A percentile compares a stretch with the other conserved stretches of the same genome.
phyloP scores from a whole-genome alignment of 2,113 vertebrate genomes.

The Rhadina sibilatrix region DNA sequence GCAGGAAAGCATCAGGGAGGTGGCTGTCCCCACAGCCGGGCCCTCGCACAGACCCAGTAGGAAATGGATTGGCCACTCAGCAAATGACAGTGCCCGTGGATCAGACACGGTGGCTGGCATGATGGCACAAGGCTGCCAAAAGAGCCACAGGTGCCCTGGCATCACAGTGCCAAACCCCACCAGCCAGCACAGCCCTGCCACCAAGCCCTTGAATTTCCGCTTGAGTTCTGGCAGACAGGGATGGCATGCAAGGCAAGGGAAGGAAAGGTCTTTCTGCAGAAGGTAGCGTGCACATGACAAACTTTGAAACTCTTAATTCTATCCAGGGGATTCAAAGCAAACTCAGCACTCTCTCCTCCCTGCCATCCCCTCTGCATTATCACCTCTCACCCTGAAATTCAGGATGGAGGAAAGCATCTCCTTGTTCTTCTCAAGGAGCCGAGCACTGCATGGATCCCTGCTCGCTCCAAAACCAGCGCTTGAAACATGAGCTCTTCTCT shows the following conservation, averaged over 20 bases:
- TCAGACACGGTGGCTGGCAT: background rate
- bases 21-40: fast-evolving
- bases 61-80: fast-evolving
- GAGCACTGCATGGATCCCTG: background rate
- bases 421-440: background rate
- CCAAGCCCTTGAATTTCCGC: background rate
- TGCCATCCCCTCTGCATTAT: background rate
- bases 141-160: background rate
- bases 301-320: background rate
- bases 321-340: background rate
- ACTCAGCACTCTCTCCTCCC: background rate
- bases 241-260: background rate
- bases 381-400: background rate
- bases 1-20: background rate
- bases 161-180: background rate
- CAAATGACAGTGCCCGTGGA: fast-evolving
- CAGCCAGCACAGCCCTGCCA: background rate
- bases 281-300: background rate
- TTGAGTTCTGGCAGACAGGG: background rate
- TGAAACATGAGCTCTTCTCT: background rate
- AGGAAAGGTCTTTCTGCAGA: background rate
- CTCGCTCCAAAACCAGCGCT: background rate
- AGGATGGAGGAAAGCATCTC: background rate
- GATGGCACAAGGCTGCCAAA: background rate
- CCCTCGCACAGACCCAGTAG: background rate